These are phyloP conservation scores for Bufo gargarizans DNA, from an alignment of 2,113 vertebrate genomes.

Conservation along the genomic window DNA sequence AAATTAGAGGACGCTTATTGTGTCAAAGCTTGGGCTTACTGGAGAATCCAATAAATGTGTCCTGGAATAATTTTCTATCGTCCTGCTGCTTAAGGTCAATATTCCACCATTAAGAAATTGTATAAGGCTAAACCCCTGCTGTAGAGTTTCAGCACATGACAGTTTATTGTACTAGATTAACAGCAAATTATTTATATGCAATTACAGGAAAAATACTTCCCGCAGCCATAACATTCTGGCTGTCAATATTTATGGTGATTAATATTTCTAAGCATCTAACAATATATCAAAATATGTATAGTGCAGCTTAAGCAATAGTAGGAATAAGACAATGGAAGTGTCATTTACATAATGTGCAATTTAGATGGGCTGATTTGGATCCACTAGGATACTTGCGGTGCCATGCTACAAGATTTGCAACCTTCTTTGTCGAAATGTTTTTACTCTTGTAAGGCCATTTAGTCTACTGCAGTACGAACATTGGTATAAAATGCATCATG, in stretches of 20 bases:
- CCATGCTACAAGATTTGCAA: neutral
- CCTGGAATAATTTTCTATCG: conserved; percentile 6
- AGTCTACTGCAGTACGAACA: neutral
- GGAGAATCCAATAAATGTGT: neutral
- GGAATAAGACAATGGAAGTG: neutral
- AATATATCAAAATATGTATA: conserved; percentile 16
- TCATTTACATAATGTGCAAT: neutral
- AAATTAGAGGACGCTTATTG: neutral
- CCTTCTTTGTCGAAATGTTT: neutral
- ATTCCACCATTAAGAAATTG: conserved; percentile 44
- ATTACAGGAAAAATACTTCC: conserved; percentile 51
- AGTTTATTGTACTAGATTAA: conserved; percentile 44
- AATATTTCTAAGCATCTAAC: conserved; percentile 28
- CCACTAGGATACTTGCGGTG: neutral
- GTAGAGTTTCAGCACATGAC: conserved; percentile 29
- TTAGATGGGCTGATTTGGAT: neutral
- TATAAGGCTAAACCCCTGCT: conserved; percentile 9
- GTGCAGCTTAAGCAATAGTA: neutral
- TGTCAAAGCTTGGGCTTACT: neutral
- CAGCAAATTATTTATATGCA: conserved; percentile 55
- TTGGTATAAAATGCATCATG: too few species aligned
- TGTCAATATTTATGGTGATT: conserved; percentile 54
- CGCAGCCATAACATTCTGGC: neutral
- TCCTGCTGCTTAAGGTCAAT: neutral
- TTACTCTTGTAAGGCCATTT: neutral